Conservation (phyloP, 2,797 vertebrate species). For the Iguana delicatissima region DNA sequence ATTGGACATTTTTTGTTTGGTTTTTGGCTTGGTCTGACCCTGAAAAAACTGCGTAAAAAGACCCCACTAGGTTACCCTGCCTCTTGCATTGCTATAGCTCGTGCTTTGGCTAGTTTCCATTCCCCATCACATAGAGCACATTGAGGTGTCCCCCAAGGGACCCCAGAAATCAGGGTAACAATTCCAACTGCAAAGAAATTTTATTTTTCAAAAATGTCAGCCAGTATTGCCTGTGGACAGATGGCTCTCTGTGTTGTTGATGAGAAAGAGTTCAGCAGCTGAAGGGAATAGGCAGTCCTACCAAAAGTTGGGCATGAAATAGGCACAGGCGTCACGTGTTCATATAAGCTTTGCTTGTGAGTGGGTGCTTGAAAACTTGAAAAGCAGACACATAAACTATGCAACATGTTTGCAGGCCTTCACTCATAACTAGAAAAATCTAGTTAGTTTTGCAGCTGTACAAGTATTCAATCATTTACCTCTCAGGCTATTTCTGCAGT, state of each 20-base stretch:
- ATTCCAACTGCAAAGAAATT: not conserved
- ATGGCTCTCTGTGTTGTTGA: not conserved
- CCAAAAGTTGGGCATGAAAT: no score
- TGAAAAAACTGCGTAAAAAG: no score
- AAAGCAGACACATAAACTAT: not conserved
- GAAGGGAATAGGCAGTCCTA: not conserved
- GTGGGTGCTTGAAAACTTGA: not conserved
- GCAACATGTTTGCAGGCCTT: not conserved
- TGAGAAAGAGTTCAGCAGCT: not conserved
- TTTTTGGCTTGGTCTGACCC: no score
- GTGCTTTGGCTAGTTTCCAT: no score
- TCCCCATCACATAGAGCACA: no score
- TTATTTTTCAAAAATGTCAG: not conserved
- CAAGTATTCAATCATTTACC: conserved; percentile 38
- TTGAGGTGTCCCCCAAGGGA: no score
- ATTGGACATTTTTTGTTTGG: no score
- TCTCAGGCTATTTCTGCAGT: conserved; percentile 4
- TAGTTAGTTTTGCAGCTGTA: conserved; percentile 2
- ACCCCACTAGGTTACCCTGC: no score
- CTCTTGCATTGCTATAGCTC: no score
- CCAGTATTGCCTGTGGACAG: not conserved
- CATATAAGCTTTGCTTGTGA: not conserved
- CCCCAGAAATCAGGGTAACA: no score
- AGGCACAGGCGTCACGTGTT: not conserved
- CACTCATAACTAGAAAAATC: not conserved